Conservation (phyloP, 2,797 vertebrate genomes). For the Limosa lapponica region DNA sequence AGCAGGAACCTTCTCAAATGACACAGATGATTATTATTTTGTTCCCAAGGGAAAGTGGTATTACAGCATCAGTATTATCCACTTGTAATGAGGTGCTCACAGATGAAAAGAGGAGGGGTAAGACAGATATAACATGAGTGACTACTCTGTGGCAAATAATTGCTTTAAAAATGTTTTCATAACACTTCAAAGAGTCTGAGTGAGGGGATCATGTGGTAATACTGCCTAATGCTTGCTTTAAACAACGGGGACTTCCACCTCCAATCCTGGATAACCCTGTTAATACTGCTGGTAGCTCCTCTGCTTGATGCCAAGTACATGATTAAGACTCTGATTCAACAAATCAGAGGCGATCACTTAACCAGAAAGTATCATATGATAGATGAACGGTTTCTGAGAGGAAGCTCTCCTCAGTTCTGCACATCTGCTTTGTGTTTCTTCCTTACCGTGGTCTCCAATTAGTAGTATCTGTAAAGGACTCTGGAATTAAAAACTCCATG, state of each 20-base stretch:
- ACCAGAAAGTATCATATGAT: constrained; percentile 26
- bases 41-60: constrained; percentile 48
- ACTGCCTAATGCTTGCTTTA: constrained; percentile 19
- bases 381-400: neutral
- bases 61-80: constrained; percentile 43
- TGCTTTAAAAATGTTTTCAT: constrained; percentile 64
- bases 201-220: constrained; percentile 44
- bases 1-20: constrained; percentile 5
- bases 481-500: neutral
- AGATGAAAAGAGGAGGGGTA: constrained; percentile 45
- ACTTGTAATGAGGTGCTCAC: constrained; percentile 52
- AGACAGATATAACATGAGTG: constrained; percentile 18
- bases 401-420: neutral
- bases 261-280: neutral
- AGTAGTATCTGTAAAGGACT: neutral
- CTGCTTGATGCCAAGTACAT: constrained; percentile 14
- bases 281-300: constrained; percentile 3
- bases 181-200: constrained; percentile 52
- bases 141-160: constrained; percentile 59
- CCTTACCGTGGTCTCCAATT: neutral
- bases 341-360: constrained; percentile 37
- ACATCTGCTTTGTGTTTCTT: neutral
- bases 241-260: constrained; percentile 17
- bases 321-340: constrained; percentile 40
- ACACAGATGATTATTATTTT: constrained; percentile 41